phyloP scores from a whole-genome alignment of 2,113 vertebrate genomes.

The Xiphorhynchus elegans region DNA sequence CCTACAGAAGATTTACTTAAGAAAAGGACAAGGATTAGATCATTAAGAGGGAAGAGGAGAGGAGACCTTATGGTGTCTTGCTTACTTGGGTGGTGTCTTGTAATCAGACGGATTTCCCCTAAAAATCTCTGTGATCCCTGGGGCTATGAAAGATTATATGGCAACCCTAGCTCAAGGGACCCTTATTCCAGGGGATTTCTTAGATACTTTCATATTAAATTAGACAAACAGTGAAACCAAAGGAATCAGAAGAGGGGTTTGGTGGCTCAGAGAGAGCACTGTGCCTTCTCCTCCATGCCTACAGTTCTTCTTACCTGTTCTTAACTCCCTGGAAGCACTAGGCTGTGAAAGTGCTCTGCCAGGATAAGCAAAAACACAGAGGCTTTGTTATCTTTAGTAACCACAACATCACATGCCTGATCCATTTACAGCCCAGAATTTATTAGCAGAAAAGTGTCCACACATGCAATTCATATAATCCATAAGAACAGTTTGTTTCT shows the following conservation, averaged over 20 bases:
- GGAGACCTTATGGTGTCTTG: background rate
- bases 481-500: background rate
- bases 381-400: slow-evolving; percentile 18
- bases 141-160: background rate
- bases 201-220: background rate
- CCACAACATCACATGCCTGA: background rate
- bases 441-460: background rate
- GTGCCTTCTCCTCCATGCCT: background rate
- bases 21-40: background rate
- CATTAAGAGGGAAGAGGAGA: background rate
- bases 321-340: background rate
- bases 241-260: background rate
- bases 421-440: background rate
- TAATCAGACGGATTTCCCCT: background rate
- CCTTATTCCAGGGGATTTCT: background rate
- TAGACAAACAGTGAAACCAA: background rate
- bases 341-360: background rate
- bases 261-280: background rate
- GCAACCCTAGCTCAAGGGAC: background rate
- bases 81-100: background rate
- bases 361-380: background rate
- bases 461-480: background rate
- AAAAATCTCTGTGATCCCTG: background rate
- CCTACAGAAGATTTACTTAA: background rate
- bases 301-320: background rate